Evolutionary conservation across 2,113 vertebrate species (phyloP).

Genomic region (Aldabrachelys gigantea): DNA sequence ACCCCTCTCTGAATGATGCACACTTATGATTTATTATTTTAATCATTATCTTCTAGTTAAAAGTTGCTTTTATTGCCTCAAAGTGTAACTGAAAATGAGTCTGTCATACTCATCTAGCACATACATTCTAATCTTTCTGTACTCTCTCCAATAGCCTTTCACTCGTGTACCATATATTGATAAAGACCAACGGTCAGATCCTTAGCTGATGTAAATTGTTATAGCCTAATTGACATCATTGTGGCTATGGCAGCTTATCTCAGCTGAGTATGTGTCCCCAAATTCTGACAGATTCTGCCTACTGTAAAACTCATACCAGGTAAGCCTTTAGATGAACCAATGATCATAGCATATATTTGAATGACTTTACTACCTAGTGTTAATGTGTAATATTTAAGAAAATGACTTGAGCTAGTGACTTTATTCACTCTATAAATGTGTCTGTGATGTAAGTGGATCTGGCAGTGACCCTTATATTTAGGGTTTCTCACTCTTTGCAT

Average conservation of each 20-base stretch:
- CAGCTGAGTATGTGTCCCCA: rapidly evolving
- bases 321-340: neutral
- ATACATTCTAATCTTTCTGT: neutral
- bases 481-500: neutral
- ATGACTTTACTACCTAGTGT: neutral
- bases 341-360: neutral
- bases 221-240: neutral
- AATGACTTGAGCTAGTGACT: neutral
- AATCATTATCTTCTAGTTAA: neutral
- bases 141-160: neutral
- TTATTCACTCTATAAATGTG: neutral
- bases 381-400: neutral
- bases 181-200: neutral
- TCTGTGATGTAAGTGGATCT: neutral
- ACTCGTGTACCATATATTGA: neutral
- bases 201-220: neutral
- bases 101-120: neutral
- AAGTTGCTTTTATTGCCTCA: neutral
- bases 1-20: neutral
- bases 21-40: rapidly evolving
- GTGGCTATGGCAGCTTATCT: neutral
- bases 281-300: rapidly evolving
- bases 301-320: neutral
- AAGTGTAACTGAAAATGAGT: neutral
- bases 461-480: neutral